Conservation (phyloP, 1,140 invertebrate genomes). For the Cyclina sinensis region DNA sequence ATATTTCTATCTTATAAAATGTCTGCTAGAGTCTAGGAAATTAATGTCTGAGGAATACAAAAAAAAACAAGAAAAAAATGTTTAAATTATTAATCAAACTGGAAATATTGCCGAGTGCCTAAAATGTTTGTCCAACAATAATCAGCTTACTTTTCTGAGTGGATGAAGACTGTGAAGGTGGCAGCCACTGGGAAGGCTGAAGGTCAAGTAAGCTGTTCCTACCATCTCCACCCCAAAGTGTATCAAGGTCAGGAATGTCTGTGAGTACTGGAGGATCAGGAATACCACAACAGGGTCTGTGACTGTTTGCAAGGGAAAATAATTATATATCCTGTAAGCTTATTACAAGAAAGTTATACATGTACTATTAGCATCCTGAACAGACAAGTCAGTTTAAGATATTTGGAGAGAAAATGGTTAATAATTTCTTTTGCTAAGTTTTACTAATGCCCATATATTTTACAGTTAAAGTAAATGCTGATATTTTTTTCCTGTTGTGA, state of each 20-base stretch:
- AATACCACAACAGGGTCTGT: neutral
- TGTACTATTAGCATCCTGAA: neutral
- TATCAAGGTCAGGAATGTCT: constrained; percentile 42
- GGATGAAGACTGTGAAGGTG: neutral
- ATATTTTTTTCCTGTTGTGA: too few relatives aligned
- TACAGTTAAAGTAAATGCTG: too few relatives aligned
- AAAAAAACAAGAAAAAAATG: too few relatives aligned
- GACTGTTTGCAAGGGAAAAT: neutral
- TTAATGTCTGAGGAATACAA: too few relatives aligned
- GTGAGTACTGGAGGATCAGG: constrained; percentile 36
- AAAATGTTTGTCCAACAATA: too few relatives aligned
- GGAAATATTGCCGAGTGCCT: too few relatives aligned
- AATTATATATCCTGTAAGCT: neutral
- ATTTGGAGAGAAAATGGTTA: neutral
- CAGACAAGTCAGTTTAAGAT: neutral
- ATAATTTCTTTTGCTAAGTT: neutral
- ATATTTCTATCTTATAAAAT: too few relatives aligned
- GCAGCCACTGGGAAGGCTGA: constrained; percentile 47
- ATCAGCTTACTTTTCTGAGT: too few relatives aligned
- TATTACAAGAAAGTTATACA: too few relatives aligned
- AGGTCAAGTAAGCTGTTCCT: neutral
- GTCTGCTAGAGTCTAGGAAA: too few relatives aligned
- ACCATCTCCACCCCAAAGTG: neutral
- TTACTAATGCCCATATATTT: too few relatives aligned
- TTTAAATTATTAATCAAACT: too few relatives aligned